Base-by-base conservation (phyloP, 2,888 invertebrate species). In the Andrena bucephala region DNA sequence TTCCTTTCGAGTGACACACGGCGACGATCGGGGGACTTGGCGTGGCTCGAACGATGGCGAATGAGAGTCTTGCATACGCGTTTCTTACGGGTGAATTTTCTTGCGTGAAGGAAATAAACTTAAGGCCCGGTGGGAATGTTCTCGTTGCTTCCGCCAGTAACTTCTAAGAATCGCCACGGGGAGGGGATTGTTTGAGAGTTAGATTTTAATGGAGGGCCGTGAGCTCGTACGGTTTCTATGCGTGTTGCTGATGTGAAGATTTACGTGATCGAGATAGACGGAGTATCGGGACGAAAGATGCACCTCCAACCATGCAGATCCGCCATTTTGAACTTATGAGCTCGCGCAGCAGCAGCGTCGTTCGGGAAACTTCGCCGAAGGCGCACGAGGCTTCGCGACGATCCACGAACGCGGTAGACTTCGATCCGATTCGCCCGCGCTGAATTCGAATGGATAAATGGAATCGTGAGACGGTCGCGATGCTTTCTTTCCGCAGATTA, bases 251-350 rank as follows among this genome's bases (percentile, higher is more conserved):
- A 24, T 48, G 31, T 7, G 1, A 20, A 8, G 60, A 65, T 67
- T 74, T 75, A 66, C 27, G 62, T 62, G 60, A 59, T 57, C 60
- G 27, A 66, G 5, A 8, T 52, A 2, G 27, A 33, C n/a, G 42
- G 27, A 63, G 33, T 24, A 8, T 7, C 33, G 63, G 67, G 63
- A 75, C n/a, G n/a, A 70, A 24, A 57, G 68, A 29, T 29, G 67
- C 62, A 83, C 77, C 74, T 66, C 66, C 65, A 10, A 42, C 63
- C 29, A 63, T 42, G 52, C 8, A 33, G 16, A 57, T 71, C 67
- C 83, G 83, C 83, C 83, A 84, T 84, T 77, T 77, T 31, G 42
- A 33, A 62, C 70, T 74, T 68, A 31, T 29, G 29, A n/a, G 2
- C 42, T 48, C 60, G 0, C 74, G 13, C 2, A 48, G 24, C 42